Evolutionary conservation across 2,888 invertebrate species (phyloP).

Genomic region (Lycia hirtaria): DNA sequence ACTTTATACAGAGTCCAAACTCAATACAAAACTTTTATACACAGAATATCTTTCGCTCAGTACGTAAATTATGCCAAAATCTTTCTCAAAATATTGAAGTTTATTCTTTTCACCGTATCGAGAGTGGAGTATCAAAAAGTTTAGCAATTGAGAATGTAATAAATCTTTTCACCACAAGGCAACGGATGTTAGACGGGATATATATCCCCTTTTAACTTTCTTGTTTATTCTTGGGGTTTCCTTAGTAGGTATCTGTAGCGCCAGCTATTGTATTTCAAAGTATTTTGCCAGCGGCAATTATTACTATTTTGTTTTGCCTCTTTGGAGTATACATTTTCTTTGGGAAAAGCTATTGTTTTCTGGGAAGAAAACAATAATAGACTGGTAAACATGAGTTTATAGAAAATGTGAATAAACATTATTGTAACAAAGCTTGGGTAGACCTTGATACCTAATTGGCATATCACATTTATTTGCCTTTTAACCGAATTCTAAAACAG

Average conservation of each 20-base stretch:
- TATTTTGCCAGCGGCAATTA: conserved; percentile 9
- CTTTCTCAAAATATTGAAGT: conserved; percentile 21
- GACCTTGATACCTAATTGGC: too few relatives aligned
- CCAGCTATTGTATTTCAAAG: conserved; percentile 38
- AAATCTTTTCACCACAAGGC: conserved; percentile 31
- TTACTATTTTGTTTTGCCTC: conserved; percentile 6
- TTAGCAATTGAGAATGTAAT: conserved; percentile 26
- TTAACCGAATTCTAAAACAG: too few relatives aligned
- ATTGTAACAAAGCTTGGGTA: too few relatives aligned
- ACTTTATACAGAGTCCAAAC: not conserved
- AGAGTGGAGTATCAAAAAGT: conserved; percentile 27
- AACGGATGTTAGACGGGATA: conserved; percentile 23
- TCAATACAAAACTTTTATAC: conserved; percentile 1
- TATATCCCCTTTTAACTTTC: conserved; percentile 26
- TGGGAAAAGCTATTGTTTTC: conserved; percentile 1
- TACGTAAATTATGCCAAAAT: conserved; percentile 22
- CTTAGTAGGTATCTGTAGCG: conserved; percentile 12
- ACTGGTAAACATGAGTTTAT: not conserved
- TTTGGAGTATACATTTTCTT: conserved; percentile 3
- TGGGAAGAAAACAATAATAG: not conserved
- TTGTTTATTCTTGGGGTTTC: conserved; percentile 26
- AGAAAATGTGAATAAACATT: too few relatives aligned
- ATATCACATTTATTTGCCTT: too few relatives aligned
- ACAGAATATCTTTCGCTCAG: conserved; percentile 3
- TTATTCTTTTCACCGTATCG: conserved; percentile 26